Conservation (phyloP, 2,113 vertebrate genomes). For the Myotis yumanensis region DNA sequence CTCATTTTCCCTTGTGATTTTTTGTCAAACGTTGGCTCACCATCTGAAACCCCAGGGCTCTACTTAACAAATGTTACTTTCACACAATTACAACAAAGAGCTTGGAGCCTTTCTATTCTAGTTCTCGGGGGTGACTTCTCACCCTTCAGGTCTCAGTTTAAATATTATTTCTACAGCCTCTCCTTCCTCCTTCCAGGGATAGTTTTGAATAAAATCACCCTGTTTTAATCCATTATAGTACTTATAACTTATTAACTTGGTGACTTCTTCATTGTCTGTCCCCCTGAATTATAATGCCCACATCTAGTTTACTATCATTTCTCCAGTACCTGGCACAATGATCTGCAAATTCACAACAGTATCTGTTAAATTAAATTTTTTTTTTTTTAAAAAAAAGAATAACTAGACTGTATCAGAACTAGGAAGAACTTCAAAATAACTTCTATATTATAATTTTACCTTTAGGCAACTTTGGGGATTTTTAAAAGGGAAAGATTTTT, state of each 20-base stretch:
- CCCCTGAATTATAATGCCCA: not conserved
- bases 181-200: not conserved
- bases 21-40: not conserved
- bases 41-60: not conserved
- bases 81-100: not conserved
- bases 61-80: not conserved
- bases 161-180: not conserved
- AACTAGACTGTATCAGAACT: not conserved
- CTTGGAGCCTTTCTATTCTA: not conserved
- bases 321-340: not conserved
- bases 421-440: slow-evolving; percentile 18
- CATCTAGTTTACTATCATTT: not conserved
- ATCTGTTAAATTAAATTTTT: not conserved
- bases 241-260: not conserved
- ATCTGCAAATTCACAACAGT: not conserved
- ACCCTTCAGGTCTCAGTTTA: not conserved
- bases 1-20: not conserved
- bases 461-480: slow-evolving; percentile 10
- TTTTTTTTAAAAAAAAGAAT: not conserved
- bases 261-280: not conserved
- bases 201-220: not conserved
- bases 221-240: not conserved
- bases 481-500: slow-evolving; percentile 40
- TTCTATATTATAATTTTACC: slow-evolving; percentile 36
- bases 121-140: not conserved